A percentile compares a stretch with the other conserved stretches of the same genome.
These are phyloP conservation scores for Elysia chlorotica DNA, from an alignment of 1,140 invertebrate genomes.

Conservation along the genomic window DNA sequence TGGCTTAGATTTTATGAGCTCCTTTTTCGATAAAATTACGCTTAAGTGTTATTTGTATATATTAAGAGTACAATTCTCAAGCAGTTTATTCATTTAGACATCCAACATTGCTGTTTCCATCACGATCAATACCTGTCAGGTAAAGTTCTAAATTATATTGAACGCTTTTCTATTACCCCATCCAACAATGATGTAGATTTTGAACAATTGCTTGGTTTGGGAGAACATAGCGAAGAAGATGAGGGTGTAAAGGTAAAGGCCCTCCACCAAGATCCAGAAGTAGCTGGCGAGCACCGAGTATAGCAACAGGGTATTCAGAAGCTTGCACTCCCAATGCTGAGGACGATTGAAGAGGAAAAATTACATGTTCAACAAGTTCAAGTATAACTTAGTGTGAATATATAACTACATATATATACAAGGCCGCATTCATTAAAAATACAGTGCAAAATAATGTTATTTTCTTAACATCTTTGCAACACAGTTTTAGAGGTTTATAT, in stretches of 20 bases:
- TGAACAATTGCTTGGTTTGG: slow-evolving; percentile 68
- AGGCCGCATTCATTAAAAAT: too few species aligned
- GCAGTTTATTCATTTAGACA: too few species aligned
- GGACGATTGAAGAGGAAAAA: slow-evolving; percentile 25
- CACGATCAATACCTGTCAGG: too few species aligned
- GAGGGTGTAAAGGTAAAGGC: slow-evolving; percentile 78
- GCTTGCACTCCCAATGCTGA: slow-evolving; percentile 74
- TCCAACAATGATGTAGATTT: slow-evolving; percentile 72
- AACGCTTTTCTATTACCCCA: too few species aligned
- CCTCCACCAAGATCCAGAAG: slow-evolving; percentile 81
- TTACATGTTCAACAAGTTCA: neutral
- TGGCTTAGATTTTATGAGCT: too few species aligned
- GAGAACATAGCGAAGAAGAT: slow-evolving; percentile 77
- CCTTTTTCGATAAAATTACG: too few species aligned
- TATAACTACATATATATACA: neutral
- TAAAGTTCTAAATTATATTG: too few species aligned
- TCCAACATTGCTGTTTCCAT: too few species aligned
- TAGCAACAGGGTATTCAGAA: slow-evolving; percentile 73
- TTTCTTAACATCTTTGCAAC: too few species aligned
- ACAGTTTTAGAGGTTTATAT: neutral
- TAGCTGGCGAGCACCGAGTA: slow-evolving; percentile 80
- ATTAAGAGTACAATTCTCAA: too few species aligned
- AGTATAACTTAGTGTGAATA: neutral
- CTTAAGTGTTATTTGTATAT: too few species aligned
- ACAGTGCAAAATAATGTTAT: too few species aligned